A percentile compares a stretch with the other conserved stretches of the same genome.
Conservation (phyloP, 2,113 vertebrate genomes). For the Gorsachius goisagi region DNA sequence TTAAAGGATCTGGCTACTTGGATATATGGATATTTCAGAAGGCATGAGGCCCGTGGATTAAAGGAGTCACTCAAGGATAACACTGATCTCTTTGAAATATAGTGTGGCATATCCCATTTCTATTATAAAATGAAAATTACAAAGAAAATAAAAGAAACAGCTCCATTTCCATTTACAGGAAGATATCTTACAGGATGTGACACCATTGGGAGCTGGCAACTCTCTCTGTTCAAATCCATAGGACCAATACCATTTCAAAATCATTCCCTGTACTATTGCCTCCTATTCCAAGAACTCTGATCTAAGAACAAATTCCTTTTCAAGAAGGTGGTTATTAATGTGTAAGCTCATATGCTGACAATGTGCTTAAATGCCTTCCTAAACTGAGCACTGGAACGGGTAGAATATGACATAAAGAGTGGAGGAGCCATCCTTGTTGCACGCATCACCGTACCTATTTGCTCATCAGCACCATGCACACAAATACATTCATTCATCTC, state of each 20-base stretch:
- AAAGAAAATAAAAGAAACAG: slow-evolving; percentile 6
- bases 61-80: neutral
- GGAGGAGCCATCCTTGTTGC: neutral
- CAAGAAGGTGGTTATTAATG: neutral
- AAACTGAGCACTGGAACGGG: neutral
- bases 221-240: neutral
- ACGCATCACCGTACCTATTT: neutral
- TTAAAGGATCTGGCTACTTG: neutral
- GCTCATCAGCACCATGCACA: neutral
- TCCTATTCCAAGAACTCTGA: slow-evolving; percentile 5
- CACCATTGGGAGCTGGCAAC: neutral
- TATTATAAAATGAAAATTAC: neutral
- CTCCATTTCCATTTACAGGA: neutral
- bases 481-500: neutral
- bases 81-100: neutral
- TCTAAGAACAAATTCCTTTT: neutral
- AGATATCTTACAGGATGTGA: slow-evolving; percentile 13
- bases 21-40: neutral
- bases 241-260: neutral
- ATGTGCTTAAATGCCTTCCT: neutral
- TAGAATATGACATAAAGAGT: neutral
- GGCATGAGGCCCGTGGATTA: neutral
- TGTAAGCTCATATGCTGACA: neutral
- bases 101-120: neutral
- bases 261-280: neutral